Percentiles rank a stretch among this genome's conserved stretches.
These are phyloP conservation scores for Willowsia nigromaculata DNA, from an alignment of 2,888 invertebrate species.

Conservation along the genomic window DNA sequence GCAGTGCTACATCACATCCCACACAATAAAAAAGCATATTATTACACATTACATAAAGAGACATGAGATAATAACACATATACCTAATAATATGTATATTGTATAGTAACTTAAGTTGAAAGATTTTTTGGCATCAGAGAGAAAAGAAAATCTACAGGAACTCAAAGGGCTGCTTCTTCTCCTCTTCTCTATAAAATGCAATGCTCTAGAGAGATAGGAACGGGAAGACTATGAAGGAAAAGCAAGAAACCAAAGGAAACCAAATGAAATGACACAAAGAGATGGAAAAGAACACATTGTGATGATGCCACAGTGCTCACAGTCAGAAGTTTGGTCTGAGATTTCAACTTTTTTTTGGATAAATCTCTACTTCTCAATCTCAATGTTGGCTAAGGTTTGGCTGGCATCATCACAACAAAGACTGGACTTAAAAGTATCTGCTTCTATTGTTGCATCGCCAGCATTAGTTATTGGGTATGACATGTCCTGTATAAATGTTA, in stretches of 20 bases:
- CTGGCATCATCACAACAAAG: neutral
- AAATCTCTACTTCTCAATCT: neutral
- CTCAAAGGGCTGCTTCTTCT: conserved; percentile 61
- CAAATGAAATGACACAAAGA: conserved; percentile 55
- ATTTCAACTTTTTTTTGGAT: conserved; percentile 11
- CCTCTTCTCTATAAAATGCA: neutral
- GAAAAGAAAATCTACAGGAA: conserved; percentile 46
- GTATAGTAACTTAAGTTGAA: neutral
- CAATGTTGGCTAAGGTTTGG: no score
- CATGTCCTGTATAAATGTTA: conserved; percentile 14
- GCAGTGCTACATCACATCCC: conserved; percentile 37
- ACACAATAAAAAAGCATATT: conserved; percentile 33
- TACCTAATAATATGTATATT: neutral
- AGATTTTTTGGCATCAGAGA: conserved; percentile 53
- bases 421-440: neutral
- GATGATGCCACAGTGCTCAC: no score
- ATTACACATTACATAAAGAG: conserved; percentile 4
- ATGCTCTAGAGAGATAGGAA: conserved; percentile 46
- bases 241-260: conserved; percentile 61
- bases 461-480: neutral
- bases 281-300: neutral
- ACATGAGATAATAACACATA: neutral
- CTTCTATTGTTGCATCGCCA: neutral
- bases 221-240: conserved; percentile 33
- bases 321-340: neutral